These are phyloP conservation scores for Serranus cabrilla DNA, from an alignment of 2,797 vertebrate genomes.

Conservation along the genomic window DNA sequence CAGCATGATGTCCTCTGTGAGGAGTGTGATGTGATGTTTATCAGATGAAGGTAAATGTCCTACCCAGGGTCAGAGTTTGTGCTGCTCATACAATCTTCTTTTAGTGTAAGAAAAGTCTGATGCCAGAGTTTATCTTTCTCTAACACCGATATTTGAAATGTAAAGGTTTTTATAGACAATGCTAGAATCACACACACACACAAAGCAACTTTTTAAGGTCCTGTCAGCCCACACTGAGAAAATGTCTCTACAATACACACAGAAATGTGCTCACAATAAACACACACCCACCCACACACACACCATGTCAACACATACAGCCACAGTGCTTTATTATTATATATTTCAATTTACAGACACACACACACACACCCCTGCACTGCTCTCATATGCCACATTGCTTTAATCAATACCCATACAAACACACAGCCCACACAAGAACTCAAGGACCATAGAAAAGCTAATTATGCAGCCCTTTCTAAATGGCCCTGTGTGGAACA, in stretches of 20 bases:
- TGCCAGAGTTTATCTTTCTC: not conserved
- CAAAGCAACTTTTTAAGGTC: not conserved
- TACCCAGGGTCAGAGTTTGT: not conserved
- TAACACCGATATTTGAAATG: not conserved
- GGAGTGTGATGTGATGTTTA: not conserved
- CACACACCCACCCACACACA: slow-evolving; percentile 1
- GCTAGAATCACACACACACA: not conserved
- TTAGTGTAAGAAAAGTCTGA: not conserved
- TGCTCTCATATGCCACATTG: slow-evolving; percentile 22
- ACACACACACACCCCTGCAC: not conserved
- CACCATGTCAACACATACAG: not conserved
- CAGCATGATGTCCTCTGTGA: not conserved
- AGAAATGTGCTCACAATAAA: not conserved
- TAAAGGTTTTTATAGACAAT: not conserved
- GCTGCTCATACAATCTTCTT: not conserved
- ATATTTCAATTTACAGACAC: too few relatives aligned
- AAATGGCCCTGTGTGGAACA: slow-evolving; percentile 31
- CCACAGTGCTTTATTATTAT: not conserved
- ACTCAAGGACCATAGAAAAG: slow-evolving; percentile 31
- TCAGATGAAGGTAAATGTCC: not conserved
- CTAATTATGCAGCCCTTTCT: slow-evolving; percentile 26
- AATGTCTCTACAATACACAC: not conserved
- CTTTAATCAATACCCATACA: slow-evolving; percentile 42
- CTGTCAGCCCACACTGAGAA: not conserved
- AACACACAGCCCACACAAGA: slow-evolving; percentile 39